Evolutionary conservation across 1,140 invertebrate species (phyloP).

Genomic region (Drosophila kepulauana): DNA sequence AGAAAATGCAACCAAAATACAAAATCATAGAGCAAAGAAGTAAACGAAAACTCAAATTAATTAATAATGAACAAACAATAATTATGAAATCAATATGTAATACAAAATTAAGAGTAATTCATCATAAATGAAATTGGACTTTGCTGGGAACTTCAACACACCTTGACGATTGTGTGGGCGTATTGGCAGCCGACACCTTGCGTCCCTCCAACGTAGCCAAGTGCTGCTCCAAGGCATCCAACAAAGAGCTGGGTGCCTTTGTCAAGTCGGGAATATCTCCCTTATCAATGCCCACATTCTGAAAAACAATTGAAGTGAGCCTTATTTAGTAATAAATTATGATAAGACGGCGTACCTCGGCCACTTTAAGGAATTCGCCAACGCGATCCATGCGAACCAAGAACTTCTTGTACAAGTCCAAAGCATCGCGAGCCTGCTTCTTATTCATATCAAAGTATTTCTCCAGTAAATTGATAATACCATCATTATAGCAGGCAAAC

Average conservation of each 20-base stretch:
- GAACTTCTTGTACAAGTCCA: constrained; percentile 99
- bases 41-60: constrained; percentile 37
- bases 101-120: constrained; percentile 1
- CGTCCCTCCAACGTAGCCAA: constrained; percentile 96
- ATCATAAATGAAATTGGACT: constrained; percentile 4
- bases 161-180: constrained; percentile 93
- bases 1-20: constrained; percentile 48
- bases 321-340: neutral
- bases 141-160: constrained; percentile 75
- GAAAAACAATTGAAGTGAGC: neutral
- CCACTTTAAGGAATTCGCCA: constrained; percentile 98
- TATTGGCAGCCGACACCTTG: constrained; percentile 93
- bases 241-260: constrained; percentile 98
- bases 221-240: constrained; percentile 99
- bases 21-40: constrained; percentile 40
- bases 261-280: constrained; percentile 99
- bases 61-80: constrained; percentile 4
- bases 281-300: constrained; percentile 99
- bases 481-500: constrained; percentile 99
- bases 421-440: constrained; percentile 98
- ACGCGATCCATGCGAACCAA: constrained; percentile 99
- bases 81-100: constrained; percentile 1
- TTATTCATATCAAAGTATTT: constrained; percentile 99
- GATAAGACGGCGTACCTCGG: constrained; percentile 89
- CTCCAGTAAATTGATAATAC: constrained; percentile 99